These are phyloP conservation scores for Solen grandis DNA, from an alignment of 1,140 invertebrate species.

Conservation along the genomic window DNA sequence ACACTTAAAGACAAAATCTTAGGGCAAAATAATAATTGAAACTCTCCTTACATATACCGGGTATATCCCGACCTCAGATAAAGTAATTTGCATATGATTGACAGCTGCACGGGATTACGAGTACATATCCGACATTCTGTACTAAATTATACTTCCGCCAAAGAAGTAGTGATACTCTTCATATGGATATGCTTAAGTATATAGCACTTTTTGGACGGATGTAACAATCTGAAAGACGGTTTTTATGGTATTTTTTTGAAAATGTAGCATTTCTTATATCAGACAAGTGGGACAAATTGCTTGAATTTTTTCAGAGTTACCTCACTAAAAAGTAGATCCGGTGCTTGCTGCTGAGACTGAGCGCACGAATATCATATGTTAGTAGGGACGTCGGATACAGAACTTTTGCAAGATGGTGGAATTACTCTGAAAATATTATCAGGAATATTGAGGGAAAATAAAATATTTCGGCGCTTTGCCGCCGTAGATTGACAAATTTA, in stretches of 20 bases:
- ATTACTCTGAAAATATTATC: conserved; percentile 6
- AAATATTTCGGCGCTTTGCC: conserved; percentile 33
- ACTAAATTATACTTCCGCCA: neutral
- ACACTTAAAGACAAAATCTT: neutral
- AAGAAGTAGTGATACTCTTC: neutral
- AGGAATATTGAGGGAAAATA: conserved; percentile 12
- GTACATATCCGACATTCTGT: neutral
- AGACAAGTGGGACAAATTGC: neutral
- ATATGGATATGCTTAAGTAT: neutral
- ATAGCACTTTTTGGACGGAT: neutral
- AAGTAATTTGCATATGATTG: conserved; percentile 61
- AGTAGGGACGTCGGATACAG: conserved; percentile 28
- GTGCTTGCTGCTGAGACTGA: neutral
- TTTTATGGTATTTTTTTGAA: neutral
- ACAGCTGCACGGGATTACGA: conserved; percentile 40
- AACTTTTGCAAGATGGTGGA: conserved; percentile 58
- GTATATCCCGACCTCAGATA: neutral
- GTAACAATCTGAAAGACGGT: neutral
- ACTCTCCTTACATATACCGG: neutral
- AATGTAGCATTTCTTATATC: neutral
- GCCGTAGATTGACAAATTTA: conserved; percentile 24
- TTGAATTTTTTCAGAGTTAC: neutral
- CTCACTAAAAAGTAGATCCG: conserved; percentile 21
- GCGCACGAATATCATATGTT: conserved; percentile 2
- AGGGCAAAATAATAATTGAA: neutral